Evolutionary conservation across 2,113 vertebrate genomes (phyloP).

Genomic region (Nerophis lumbriciformis): DNA sequence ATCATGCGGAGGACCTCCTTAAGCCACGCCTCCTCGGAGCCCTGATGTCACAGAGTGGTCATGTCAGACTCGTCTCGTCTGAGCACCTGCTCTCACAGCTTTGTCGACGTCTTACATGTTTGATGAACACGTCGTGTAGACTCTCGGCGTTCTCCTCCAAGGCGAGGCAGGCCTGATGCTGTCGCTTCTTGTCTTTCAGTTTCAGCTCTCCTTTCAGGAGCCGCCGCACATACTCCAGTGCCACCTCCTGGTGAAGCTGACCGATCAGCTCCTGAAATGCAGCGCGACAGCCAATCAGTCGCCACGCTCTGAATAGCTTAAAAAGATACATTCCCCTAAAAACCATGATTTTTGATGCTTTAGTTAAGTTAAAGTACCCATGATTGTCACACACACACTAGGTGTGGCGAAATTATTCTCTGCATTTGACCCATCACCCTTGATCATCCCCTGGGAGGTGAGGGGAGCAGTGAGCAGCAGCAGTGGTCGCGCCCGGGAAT

Average conservation of each 20-base stretch:
- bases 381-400: no score
- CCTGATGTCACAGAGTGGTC: constrained; percentile 54
- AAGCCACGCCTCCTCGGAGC: constrained; percentile 73
- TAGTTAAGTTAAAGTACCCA: no score
- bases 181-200: constrained; percentile 63
- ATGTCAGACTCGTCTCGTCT: neutral
- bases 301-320: no score
- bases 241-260: constrained; percentile 64
- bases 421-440: no score
- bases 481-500: no score
- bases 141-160: constrained; percentile 57
- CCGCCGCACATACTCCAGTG: constrained; percentile 76
- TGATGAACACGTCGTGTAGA: constrained; percentile 68
- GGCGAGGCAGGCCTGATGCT: constrained; percentile 59
- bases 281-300: no score
- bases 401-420: no score
- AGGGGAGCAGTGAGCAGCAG: no score
- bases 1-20: constrained; percentile 70
- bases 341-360: no score
- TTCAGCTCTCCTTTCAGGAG: constrained; percentile 76
- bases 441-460: no score
- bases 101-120: constrained; percentile 66
- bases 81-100: neutral
- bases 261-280: constrained; percentile 70
- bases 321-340: no score